Base-by-base conservation (phyloP, 2,888 invertebrate species). In the Pristionchus exspectatus region DNA sequence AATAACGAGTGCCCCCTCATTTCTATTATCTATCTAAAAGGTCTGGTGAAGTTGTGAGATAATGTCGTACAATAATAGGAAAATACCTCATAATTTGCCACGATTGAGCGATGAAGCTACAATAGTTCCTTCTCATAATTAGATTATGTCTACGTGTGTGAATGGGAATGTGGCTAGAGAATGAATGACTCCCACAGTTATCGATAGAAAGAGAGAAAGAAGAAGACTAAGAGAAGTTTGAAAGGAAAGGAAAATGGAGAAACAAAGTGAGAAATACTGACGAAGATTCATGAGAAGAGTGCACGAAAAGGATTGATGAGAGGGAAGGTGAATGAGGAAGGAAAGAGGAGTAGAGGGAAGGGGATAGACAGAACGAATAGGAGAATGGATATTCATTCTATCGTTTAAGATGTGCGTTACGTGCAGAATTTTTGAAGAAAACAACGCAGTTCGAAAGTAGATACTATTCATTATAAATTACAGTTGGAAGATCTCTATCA, bases 161-260 rank as follows among this genome's bases (percentile, higher is more conserved):
- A 54, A 56, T 44, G 84, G 30, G 56, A 56, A 84, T 21, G 30
- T n/a, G 27, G 18, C 54, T 54, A 56, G 59, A 33, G 50, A 9
- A 18, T 44, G 77, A 72, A 9, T 50, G 77, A 74, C 74, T 81
- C 77, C 50, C 77, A 81, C 77, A 81, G 77, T 81, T 81, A 81
- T 81, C 77, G 77, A 81, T 81, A 63, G 59, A 33, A 21, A 33
- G 33, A 24, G 30, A 24, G 59, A n/a, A 50, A n/a, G n/a, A 56
- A 50, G 84, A 33, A 84, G 59, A 21, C 21, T 59, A 59, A 24
- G 59, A 54, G n/a, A 59, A 63, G 59, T n/a, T 59, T 33, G 56
- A 59, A 24, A 74, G 74, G 74, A 74, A 18, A 77, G 24, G 66
- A 63, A 66, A 38, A 27, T 63, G 66, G 18, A 86, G 84, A 56